Evolutionary conservation across 2,113 vertebrate genomes (phyloP).

Genomic region (Cygnus buccinator): DNA sequence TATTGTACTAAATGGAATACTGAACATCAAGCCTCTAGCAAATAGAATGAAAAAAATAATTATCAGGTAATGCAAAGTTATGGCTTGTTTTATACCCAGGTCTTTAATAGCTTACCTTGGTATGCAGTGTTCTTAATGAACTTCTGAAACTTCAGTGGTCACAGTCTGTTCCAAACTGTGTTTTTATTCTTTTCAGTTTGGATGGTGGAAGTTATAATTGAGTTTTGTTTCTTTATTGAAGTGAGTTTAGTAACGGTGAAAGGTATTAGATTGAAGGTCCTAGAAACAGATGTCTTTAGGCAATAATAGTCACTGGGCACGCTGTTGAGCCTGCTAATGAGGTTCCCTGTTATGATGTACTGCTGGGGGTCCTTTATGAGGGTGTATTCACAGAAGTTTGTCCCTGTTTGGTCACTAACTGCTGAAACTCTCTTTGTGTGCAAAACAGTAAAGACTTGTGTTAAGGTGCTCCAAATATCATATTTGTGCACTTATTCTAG

Average conservation of each 20-base stretch:
- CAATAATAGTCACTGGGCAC: not conserved
- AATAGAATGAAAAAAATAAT: conserved; percentile 5
- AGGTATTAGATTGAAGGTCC: not conserved
- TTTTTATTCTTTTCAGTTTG: not conserved
- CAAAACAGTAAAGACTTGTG: not conserved
- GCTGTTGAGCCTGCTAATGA: not conserved
- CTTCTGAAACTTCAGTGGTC: not conserved
- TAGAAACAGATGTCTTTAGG: not conserved
- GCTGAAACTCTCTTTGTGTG: not conserved
- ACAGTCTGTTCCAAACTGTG: not conserved
- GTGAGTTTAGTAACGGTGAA: not conserved
- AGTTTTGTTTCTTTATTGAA: conserved; percentile 21
- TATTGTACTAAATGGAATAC: conserved; percentile 21
- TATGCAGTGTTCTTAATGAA: conserved; percentile 7
- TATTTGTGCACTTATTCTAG: not conserved
- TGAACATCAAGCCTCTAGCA: conserved; percentile 31
- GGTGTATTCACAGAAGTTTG: not conserved
- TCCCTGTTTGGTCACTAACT: not conserved
- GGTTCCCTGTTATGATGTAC: not conserved
- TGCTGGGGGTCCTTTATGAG: not conserved
- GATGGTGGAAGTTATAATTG: not conserved
- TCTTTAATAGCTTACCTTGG: not conserved
- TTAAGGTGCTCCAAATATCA: not conserved
- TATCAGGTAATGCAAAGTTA: not conserved
- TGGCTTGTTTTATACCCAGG: not conserved